Conservation (phyloP, 2,113 vertebrate species). For the Alouatta palliata region DNA sequence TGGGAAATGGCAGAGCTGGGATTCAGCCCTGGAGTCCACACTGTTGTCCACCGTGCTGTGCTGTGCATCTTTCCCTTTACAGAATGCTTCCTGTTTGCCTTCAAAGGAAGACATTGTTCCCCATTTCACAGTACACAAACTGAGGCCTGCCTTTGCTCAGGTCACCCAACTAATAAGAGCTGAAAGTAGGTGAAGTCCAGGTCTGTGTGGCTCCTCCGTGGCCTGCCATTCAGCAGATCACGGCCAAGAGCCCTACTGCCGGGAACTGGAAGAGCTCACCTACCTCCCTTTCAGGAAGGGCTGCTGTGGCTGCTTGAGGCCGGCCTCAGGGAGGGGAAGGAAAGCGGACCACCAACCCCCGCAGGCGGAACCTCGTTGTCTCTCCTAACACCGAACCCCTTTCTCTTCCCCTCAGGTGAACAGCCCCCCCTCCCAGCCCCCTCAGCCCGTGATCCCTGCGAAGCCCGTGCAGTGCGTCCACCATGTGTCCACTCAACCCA, state of each 20-base stretch:
- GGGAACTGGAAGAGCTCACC: accelerated
- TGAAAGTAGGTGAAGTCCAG: not conserved
- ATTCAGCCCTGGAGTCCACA: not conserved
- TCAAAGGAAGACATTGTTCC: not conserved
- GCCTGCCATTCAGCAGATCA: not conserved
- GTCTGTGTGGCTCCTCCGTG: not conserved
- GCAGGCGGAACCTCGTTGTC: not conserved
- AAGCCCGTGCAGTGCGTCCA: slow-evolving; percentile 92
- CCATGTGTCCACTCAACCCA: slow-evolving; percentile 88
- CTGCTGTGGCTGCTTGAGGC: not conserved
- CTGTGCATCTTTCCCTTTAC: not conserved
- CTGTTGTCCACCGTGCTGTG: accelerated
- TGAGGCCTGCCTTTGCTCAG: not conserved
- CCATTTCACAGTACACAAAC: not conserved
- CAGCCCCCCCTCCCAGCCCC: slow-evolving; percentile 87
- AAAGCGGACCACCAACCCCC: accelerated
- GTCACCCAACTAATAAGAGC: not conserved
- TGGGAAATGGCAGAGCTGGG: not conserved
- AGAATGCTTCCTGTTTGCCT: not conserved
- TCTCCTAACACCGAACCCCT: not conserved
- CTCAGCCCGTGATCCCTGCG: slow-evolving; percentile 89
- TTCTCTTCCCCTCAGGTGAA: slow-evolving; percentile 81
- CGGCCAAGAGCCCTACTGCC: accelerated
- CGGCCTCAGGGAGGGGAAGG: not conserved
- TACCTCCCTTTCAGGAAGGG: not conserved